phyloP scores from a whole-genome alignment of 2,888 invertebrate species.

The Cheiracanthium punctorium region DNA sequence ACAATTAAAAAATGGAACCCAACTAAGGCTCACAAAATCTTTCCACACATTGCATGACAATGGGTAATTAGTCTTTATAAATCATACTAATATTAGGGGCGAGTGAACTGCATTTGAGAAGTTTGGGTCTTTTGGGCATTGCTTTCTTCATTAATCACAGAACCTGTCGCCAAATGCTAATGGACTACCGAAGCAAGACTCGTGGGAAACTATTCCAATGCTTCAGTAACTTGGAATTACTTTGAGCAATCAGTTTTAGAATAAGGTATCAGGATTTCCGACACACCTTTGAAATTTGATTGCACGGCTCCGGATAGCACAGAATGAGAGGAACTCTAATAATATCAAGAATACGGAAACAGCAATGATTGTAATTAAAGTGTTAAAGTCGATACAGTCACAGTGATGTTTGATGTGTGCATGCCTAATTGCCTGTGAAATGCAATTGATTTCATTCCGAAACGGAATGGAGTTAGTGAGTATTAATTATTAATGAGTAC shows the following conservation, averaged over 20 bases:
- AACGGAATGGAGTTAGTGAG: too few species aligned
- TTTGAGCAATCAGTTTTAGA: not conserved
- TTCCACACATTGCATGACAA: not conserved
- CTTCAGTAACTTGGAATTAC: slow-evolving; percentile 5
- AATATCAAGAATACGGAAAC: not conserved
- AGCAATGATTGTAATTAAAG: not conserved
- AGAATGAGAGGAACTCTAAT: not conserved
- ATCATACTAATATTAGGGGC: not conserved
- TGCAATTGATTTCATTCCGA: not conserved
- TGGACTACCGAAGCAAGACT: slow-evolving; percentile 8
- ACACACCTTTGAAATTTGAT: not conserved
- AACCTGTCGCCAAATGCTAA: not conserved
- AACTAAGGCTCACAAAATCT: too few species aligned
- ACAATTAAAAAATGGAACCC: too few species aligned
- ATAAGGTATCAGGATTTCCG: not conserved
- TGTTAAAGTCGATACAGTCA: not conserved
- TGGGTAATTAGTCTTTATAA: slow-evolving; percentile 7
- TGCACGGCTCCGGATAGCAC: not conserved
- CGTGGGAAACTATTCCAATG: not conserved
- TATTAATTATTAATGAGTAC: too few species aligned
- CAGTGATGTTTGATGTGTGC: not conserved
- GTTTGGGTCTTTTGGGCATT: not conserved
- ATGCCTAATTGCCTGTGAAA: not conserved
- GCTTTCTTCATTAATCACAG: slow-evolving; percentile 10
- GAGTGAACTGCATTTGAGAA: not conserved